Percentiles rank a stretch among this genome's conserved stretches.
These are phyloP conservation scores for Pseudotriccus pelzelni DNA, from an alignment of 2,797 vertebrate species.

Conservation along the genomic window DNA sequence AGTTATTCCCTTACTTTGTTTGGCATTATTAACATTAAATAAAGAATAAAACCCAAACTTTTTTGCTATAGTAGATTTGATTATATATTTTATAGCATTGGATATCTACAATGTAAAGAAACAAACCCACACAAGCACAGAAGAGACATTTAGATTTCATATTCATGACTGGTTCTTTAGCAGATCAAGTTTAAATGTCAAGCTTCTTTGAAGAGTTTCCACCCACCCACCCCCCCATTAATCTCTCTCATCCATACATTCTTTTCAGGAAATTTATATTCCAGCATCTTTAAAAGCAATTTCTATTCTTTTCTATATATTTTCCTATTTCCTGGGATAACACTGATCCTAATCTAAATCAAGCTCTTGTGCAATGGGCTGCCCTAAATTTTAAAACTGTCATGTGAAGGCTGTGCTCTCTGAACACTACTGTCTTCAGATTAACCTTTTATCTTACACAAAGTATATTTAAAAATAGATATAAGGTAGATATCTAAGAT, in stretches of 20 bases:
- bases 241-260: neutral
- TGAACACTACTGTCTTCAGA: neutral
- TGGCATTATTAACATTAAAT: neutral
- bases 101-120: neutral
- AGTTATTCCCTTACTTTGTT: neutral
- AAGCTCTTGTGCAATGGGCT: neutral
- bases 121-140: neutral
- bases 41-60: neutral
- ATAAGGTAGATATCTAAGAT: neutral
- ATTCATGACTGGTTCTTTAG: neutral
- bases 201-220: neutral
- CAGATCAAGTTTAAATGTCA: neutral
- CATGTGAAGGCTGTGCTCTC: neutral
- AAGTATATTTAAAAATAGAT: neutral
- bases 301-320: neutral
- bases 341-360: neutral
- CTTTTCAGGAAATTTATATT: neutral
- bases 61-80: neutral
- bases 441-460: neutral
- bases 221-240: neutral
- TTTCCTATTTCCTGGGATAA: neutral
- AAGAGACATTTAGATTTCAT: conserved; percentile 17
- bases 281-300: neutral
- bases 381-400: neutral
- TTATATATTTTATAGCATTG: neutral